Evolutionary conservation across 2,888 invertebrate species (phyloP).

Genomic region (Noctuana brunneofusca): DNA sequence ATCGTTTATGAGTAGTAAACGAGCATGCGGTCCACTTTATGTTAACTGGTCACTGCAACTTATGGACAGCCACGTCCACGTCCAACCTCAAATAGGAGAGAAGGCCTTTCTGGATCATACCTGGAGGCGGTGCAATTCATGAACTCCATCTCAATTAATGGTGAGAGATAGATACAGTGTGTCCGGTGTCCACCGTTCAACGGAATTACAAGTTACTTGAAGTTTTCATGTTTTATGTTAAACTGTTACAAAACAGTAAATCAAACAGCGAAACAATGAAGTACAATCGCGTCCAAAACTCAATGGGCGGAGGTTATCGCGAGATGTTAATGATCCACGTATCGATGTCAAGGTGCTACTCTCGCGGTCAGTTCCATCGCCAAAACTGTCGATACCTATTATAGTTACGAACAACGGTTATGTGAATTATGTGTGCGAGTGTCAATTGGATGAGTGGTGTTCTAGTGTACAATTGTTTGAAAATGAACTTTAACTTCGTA

Average conservation of each 20-base stretch:
- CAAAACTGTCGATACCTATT: conserved; percentile 33
- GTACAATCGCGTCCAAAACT: conserved; percentile 38
- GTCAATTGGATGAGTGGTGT: conserved; percentile 25
- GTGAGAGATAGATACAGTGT: no score
- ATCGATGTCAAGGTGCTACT: conserved; percentile 42
- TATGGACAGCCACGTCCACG: no score
- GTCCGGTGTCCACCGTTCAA: no score
- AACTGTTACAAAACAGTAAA: conserved; percentile 10
- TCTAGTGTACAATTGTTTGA: background rate
- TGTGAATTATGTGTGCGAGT: conserved; percentile 31
- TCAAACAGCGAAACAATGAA: conserved; percentile 30
- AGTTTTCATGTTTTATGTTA: background rate
- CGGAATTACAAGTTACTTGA: no score
- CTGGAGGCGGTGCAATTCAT: no score
- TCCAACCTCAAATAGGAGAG: no score
- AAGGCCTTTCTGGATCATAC: no score
- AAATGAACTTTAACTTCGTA: conserved; percentile 2
- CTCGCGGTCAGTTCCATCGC: conserved; percentile 35
- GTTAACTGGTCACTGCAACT: no score
- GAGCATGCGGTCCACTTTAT: no score
- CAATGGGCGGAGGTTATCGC: conserved; percentile 39
- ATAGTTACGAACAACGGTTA: conserved; percentile 10
- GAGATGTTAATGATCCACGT: conserved; percentile 42
- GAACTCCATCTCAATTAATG: no score
- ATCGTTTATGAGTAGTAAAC: no score